Conservation (phyloP, 2,113 vertebrate genomes). For the Hippocampus comes region DNA sequence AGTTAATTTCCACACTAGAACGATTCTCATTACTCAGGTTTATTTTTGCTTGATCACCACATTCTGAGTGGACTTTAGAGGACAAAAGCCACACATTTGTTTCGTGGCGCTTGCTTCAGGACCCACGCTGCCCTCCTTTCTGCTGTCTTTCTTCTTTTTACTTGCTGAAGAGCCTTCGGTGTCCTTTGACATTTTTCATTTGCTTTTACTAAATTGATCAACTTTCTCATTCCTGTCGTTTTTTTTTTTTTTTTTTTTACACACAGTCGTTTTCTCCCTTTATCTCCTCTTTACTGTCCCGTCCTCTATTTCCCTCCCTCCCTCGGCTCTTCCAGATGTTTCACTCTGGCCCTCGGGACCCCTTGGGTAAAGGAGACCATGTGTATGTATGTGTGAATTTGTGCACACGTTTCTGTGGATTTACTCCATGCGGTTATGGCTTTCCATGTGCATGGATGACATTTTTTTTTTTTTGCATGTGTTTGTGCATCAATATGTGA, state of each 20-base stretch:
- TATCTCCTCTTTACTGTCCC: constrained; percentile 41
- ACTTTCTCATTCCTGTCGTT: not conserved
- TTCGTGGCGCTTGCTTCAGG: not conserved
- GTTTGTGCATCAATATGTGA: constrained; percentile 30
- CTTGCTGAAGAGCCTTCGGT: not conserved
- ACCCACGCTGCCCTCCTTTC: not conserved
- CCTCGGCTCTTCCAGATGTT: constrained; percentile 97
- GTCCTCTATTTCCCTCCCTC: constrained; percentile 66
- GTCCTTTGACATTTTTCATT: not conserved
- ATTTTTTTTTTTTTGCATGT: constrained; percentile 46
- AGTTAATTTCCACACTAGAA: constrained; percentile 13
- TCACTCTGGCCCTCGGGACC: constrained; percentile 84
- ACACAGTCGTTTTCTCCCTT: constrained; percentile 18
- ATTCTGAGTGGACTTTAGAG: constrained; percentile 8
- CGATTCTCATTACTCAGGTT: constrained; percentile 14
- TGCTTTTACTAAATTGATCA: not conserved
- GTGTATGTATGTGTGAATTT: constrained; percentile 34
- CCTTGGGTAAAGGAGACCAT: constrained; percentile 80
- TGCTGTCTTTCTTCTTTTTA: not conserved
- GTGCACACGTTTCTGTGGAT: constrained; percentile 23
- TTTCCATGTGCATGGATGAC: constrained; percentile 34
- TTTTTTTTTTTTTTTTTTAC: constrained; percentile 17
- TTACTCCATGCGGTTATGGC: constrained; percentile 61
- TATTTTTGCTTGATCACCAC: constrained; percentile 16
- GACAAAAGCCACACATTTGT: constrained; percentile 1